Evolutionary conservation across 2,888 invertebrate species (phyloP).

Genomic region (Diaprepes abbreviatus): DNA sequence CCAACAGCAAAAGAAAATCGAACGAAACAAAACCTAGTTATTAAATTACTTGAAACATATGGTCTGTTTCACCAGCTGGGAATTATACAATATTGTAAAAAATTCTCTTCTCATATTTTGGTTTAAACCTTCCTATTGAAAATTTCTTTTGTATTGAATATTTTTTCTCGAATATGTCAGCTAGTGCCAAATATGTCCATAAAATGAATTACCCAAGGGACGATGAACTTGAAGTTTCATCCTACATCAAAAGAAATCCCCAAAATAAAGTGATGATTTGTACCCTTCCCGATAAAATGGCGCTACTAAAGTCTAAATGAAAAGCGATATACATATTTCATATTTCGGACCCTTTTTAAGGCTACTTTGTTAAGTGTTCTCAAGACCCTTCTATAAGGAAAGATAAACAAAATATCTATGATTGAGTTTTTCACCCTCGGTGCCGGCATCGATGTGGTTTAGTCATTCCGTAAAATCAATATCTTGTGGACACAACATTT

Average conservation of each 20-base stretch:
- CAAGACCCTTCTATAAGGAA: constrained; percentile 32
- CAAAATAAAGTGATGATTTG: constrained; percentile 12
- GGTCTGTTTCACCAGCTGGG: too few species aligned
- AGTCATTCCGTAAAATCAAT: constrained; percentile 22
- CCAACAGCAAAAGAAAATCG: too few species aligned
- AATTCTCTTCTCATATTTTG: too few species aligned
- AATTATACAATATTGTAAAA: too few species aligned
- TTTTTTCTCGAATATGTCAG: too few species aligned
- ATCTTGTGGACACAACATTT: background rate
- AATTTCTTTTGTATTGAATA: too few species aligned
- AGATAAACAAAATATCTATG: constrained; percentile 43
- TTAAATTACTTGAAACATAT: too few species aligned
- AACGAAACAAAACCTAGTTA: too few species aligned
- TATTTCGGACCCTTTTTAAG: constrained; percentile 12
- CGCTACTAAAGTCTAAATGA: constrained; percentile 20
- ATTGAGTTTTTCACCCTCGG: constrained; percentile 37
- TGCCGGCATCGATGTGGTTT: constrained; percentile 15
- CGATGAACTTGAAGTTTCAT: too few species aligned
- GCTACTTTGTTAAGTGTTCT: constrained; percentile 26
- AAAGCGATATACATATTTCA: constrained; percentile 30
- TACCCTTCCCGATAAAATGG: constrained; percentile 3
- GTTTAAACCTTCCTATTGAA: too few species aligned
- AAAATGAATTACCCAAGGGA: too few species aligned
- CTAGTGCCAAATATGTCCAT: too few species aligned
- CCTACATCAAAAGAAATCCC: background rate